These are phyloP conservation scores for Apostichopus parvimensis DNA, from an alignment of 35 echinoderm and acorn worm genomes.

Conservation along the genomic window DNA sequence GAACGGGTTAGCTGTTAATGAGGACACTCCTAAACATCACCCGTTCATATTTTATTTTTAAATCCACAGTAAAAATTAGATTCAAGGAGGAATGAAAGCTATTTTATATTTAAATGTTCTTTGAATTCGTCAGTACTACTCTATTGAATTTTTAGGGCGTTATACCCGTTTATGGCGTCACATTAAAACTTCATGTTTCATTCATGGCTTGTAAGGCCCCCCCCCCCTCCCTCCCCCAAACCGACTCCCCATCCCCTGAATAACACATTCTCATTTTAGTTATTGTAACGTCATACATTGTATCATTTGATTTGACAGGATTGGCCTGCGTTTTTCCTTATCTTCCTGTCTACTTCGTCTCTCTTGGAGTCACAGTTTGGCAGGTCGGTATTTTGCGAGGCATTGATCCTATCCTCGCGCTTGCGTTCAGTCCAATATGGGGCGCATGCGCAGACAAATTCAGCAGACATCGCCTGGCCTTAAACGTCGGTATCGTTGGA, in stretches of 20 bases:
- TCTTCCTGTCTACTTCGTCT: constrained; percentile 56
- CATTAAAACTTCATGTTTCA: too few relatives aligned
- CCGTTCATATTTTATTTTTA: too few relatives aligned
- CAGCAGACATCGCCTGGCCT: constrained; percentile 53
- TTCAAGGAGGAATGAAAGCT: too few relatives aligned
- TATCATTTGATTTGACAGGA: constrained; percentile 16
- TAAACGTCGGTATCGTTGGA: constrained; percentile 21
- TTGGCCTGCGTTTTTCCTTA: constrained; percentile 56
- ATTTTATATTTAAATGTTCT: too few relatives aligned
- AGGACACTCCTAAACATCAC: too few relatives aligned
- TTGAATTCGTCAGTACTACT: too few relatives aligned
- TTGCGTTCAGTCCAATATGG: constrained; percentile 63
- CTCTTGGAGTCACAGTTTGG: constrained; percentile 56
- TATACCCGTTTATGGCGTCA: too few relatives aligned
- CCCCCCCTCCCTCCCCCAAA: background rate
- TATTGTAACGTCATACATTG: too few relatives aligned
- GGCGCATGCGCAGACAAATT: constrained; percentile 60
- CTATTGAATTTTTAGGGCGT: too few relatives aligned
- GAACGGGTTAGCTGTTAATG: too few relatives aligned
- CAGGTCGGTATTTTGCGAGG: constrained; percentile 61
- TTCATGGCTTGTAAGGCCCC: background rate
- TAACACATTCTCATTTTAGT: background rate
- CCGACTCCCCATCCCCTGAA: background rate
- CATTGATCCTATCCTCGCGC: constrained; percentile 55
- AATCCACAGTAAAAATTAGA: too few relatives aligned